Evolutionary conservation across 2,797 vertebrate species (phyloP).

Genomic region (Acrossocheilus fasciatus): DNA sequence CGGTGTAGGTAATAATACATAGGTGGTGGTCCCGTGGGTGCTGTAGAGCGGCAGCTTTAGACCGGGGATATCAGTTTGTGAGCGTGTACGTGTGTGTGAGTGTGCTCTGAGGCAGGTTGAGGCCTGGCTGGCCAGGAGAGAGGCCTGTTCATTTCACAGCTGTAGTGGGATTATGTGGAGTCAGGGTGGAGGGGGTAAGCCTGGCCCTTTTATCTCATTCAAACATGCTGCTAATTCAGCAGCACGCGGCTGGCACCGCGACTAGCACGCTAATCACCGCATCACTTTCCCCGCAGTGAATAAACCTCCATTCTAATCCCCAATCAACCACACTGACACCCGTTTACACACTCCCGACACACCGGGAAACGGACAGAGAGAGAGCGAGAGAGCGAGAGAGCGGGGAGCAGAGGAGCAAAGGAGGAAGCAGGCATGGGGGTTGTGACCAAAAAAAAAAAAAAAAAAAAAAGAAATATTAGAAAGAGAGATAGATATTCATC

Average conservation of each 20-base stretch:
- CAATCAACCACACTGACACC: constrained; percentile 85
- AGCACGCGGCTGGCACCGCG: constrained; percentile 83
- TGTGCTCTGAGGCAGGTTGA: constrained; percentile 50
- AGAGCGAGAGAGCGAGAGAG: constrained; percentile 24
- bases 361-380: constrained; percentile 42
- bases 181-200: constrained; percentile 83
- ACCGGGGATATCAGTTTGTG: constrained; percentile 49
- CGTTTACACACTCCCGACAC: constrained; percentile 76
- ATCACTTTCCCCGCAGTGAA: constrained; percentile 89
- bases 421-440: background rate
- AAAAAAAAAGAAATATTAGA: background rate
- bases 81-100: constrained; percentile 38
- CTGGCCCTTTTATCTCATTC: constrained; percentile 92
- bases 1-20: constrained; percentile 14
- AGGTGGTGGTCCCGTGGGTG: constrained; percentile 3
- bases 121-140: constrained; percentile 53
- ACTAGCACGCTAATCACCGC: constrained; percentile 84
- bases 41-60: constrained; percentile 17
- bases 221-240: constrained; percentile 96
- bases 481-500: background rate
- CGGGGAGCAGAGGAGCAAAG: constrained; percentile 22
- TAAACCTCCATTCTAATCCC: constrained; percentile 89
- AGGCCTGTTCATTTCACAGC: constrained; percentile 88
- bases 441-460: background rate
- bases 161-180: constrained; percentile 88